phyloP scores from a whole-genome alignment of 2,797 vertebrate genomes.

The Remorina albescens region DNA sequence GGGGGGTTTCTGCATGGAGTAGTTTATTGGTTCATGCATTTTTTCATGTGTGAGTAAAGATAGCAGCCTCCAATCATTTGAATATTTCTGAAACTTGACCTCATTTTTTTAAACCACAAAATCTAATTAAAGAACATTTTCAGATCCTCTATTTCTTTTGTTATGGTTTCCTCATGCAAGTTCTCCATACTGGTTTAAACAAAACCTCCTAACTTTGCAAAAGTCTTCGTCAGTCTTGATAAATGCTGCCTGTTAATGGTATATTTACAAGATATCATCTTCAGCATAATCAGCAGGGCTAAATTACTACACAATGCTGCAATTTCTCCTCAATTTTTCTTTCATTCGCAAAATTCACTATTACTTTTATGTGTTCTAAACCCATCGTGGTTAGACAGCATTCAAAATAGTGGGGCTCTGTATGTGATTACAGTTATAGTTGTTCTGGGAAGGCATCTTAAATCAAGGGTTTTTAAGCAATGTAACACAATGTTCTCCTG shows the following conservation, averaged over 20 bases:
- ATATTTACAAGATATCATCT: neutral
- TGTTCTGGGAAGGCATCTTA: neutral
- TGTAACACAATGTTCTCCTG: neutral
- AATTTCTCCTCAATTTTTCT: neutral
- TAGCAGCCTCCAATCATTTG: slow-evolving; percentile 5
- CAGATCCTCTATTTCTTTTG: neutral
- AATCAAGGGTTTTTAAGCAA: neutral
- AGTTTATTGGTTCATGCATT: slow-evolving; percentile 1
- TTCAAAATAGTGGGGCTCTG: neutral
- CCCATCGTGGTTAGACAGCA: neutral
- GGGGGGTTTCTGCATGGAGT: neutral
- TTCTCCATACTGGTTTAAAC: neutral
- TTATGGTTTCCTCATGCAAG: neutral
- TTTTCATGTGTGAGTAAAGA: neutral
- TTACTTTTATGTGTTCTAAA: neutral
- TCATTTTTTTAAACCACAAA: slow-evolving; percentile 3
- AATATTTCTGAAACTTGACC: neutral
- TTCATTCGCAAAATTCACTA: neutral
- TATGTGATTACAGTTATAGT: neutral
- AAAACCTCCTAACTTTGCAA: neutral
- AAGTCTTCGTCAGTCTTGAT: neutral
- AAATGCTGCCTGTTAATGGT: neutral
- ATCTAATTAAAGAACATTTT: neutral
- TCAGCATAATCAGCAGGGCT: neutral
- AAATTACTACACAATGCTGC: neutral